phyloP scores from a whole-genome alignment of 92 coral and sea anemone genomes.

The Epizoanthus rinbou region DNA sequence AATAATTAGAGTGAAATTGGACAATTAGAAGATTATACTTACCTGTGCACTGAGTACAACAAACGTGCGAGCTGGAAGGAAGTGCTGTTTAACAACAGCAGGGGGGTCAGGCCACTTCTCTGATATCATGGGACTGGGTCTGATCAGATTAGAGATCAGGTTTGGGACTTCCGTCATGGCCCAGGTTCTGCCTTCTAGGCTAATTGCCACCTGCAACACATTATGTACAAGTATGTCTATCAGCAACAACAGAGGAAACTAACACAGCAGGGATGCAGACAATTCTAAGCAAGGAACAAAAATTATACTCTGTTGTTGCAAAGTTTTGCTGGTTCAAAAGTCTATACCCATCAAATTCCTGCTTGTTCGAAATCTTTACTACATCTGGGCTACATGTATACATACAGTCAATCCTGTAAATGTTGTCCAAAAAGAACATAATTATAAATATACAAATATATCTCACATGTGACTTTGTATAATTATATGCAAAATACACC shows the following conservation, averaged over 20 bases:
- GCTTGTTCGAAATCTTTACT: too few relatives aligned
- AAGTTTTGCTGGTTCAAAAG: too few relatives aligned
- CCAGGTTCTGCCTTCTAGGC: constrained; percentile 94
- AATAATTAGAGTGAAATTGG: too few relatives aligned
- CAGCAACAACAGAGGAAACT: neutral
- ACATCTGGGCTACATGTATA: too few relatives aligned
- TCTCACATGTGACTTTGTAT: too few relatives aligned
- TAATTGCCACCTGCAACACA: constrained; percentile 67
- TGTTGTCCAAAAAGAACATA: too few relatives aligned
- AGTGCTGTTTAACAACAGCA: constrained; percentile 90
- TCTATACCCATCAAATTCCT: too few relatives aligned
- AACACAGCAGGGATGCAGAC: neutral
- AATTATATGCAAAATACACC: too few relatives aligned
- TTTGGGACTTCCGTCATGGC: constrained; percentile 94
- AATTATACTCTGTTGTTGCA: too few relatives aligned
- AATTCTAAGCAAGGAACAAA: too few relatives aligned
- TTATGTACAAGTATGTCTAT: neutral
- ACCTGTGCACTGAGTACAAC: constrained; percentile 98
- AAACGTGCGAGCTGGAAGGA: constrained; percentile 85
- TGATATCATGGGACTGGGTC: constrained; percentile 78
- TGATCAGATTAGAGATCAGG: constrained; percentile 63
- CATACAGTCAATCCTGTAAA: too few relatives aligned
- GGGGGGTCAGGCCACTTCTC: constrained; percentile 97
- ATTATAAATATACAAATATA: too few relatives aligned
- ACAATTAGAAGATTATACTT: neutral